These are phyloP conservation scores for Panopea generosa DNA, from an alignment of 2,888 invertebrate genomes.

Conservation along the genomic window DNA sequence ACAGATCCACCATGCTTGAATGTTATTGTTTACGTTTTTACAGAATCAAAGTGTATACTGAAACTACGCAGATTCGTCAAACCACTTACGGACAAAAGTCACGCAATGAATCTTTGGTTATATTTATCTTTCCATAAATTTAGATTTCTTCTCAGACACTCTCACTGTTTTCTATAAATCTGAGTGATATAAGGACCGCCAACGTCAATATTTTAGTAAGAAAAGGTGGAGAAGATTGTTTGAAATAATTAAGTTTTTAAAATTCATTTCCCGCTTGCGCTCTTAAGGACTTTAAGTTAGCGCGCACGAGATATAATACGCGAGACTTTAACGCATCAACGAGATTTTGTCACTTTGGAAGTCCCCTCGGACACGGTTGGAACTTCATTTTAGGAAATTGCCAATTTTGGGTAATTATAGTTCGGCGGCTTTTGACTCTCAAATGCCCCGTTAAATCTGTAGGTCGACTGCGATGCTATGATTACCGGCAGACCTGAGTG, in stretches of 20 bases:
- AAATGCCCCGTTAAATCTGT: slow-evolving; percentile 54
- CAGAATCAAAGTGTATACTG: too few relatives aligned
- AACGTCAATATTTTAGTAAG: slow-evolving; percentile 27
- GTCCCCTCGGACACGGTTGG: slow-evolving; percentile 33
- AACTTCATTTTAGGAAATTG: slow-evolving; percentile 55
- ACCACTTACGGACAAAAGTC: background rate
- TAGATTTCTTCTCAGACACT: slow-evolving; percentile 8
- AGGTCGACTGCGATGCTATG: slow-evolving; percentile 10
- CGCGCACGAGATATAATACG: slow-evolving; percentile 39
- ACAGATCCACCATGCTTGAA: too few relatives aligned
- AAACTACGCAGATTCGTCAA: too few relatives aligned
- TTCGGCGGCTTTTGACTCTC: slow-evolving; percentile 50
- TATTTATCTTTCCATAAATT: slow-evolving; percentile 9
- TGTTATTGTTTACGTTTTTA: too few relatives aligned
- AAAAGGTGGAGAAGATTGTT: slow-evolving; percentile 41
- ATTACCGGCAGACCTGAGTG: slow-evolving; percentile 14
- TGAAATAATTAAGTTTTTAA: slow-evolving; percentile 51
- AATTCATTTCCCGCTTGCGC: slow-evolving; percentile 40
- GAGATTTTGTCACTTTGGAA: slow-evolving; percentile 38
- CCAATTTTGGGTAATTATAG: slow-evolving; percentile 57
- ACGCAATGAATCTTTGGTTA: slow-evolving; percentile 8
- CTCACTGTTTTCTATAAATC: slow-evolving; percentile 24
- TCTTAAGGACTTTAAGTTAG: slow-evolving; percentile 42
- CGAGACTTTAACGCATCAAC: slow-evolving; percentile 42
- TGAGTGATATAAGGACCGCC: slow-evolving; percentile 34